Evolutionary conservation across 2,797 vertebrate species (phyloP), one percentile per base, ranked within the genome.

Genomic region (Eidolon dupreanum): DNA sequence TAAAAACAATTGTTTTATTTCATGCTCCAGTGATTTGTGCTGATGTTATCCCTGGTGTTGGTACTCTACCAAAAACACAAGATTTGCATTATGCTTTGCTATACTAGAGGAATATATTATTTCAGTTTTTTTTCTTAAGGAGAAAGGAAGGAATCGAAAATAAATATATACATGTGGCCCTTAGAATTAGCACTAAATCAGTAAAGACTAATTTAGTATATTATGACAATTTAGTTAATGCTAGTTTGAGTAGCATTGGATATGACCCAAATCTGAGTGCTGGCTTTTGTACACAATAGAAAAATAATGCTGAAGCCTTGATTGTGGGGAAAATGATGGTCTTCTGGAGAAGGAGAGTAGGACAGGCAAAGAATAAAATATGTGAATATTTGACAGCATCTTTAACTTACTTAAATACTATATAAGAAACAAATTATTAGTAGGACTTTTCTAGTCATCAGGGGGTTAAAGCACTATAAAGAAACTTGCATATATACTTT

Each of bases 401-500:
- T 93, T 97, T 82, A 92, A 83, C 53, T 82, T 81, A 78, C 15
- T 66, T 88, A 74, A n/a, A 95, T 31, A 36, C 31, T 93, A 51
- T 88, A 71, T 75, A 81, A 71, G 83, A 95, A 94, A 89, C 82
- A 87, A 57, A 73, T 88, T 92, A 65, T 82, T n/a, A 74, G 49
- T 68, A 89, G 43, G 86, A 90, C 89, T 65, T 97, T 96, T 86
- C 78, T 95, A 95, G 97, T 96, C 89, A 94, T 97, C 96, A 98
- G 88, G 61, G 97, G 93, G 97, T 97, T 98, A 98, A 98, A 96
- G 36, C 51, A 77, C 93, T 97, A 66, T 97, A 96, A 94, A 97
- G 96, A 97, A 97, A 95, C 95, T 97, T 97, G 96, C 97, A 96
- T 97, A 97, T 97, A 96, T 95, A 97, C 95, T 97, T 98, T 97